Percentiles rank a stretch among this genome's conserved stretches.
These are phyloP conservation scores for Dipodomys ordii DNA, from an alignment of 2,113 vertebrate genomes.

Conservation along the genomic window DNA sequence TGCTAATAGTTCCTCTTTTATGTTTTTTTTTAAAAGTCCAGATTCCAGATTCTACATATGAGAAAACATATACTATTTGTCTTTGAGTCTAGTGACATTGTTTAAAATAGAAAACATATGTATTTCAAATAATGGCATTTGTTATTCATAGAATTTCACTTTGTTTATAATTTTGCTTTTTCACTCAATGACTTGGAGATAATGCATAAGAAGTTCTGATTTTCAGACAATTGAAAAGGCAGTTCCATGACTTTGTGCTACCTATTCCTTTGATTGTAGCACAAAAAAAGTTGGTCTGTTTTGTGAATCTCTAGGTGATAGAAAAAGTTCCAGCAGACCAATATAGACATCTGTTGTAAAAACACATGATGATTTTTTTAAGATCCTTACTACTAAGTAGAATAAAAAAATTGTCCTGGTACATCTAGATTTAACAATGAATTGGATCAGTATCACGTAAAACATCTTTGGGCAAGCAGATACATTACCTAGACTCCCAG, in stretches of 20 bases:
- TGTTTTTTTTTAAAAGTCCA: too few relatives aligned
- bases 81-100: neutral
- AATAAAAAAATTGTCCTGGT: neutral
- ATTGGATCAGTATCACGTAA: neutral
- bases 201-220: neutral
- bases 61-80: too few relatives aligned
- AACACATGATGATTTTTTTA: neutral
- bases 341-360: constrained; percentile 32
- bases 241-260: neutral
- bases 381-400: constrained; percentile 9
- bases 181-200: constrained; percentile 7
- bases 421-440: constrained; percentile 22
- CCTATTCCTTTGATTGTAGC: neutral
- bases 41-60: too few relatives aligned
- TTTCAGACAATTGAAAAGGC: constrained; percentile 6
- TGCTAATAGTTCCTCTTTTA: too few relatives aligned
- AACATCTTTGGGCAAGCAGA: neutral
- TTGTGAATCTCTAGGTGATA: neutral
- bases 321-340: neutral
- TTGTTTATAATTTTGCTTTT: neutral
- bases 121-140: constrained; percentile 25
- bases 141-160: neutral
- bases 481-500: neutral
- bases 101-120: neutral
- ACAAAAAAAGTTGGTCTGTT: neutral